Base-by-base conservation (phyloP, 2,113 vertebrate species). In the Mastomys natalensis region DNA sequence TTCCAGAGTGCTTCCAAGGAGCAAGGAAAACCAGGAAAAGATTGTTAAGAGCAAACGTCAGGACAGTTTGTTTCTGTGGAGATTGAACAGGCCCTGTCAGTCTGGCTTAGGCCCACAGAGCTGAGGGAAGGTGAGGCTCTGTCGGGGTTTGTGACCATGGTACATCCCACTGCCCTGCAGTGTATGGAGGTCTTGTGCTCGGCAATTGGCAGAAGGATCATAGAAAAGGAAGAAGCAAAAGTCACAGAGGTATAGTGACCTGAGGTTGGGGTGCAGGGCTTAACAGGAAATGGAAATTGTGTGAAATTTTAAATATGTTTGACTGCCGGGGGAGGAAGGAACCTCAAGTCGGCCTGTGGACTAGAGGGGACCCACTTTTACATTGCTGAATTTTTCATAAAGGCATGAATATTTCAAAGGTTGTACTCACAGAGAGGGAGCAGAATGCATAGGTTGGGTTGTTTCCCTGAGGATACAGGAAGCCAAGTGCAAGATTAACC, bases 331-430 rank as follows among this genome's bases (percentile, higher is more conserved):
- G n/a, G 60, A 31, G n/a, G 43, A 43, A 22, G 29, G 58, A 74
- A 66, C 43, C 43, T 21, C 12, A 1, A 29, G 73, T 24, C 22
- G 73, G 78, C 40, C 66, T 53, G 48, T 66, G 15, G 68, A 40
- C 12, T 37, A 24, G 78, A 77, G 91, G 43, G 89, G 40, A 22
- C 86, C 73, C 70, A 31, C 43, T 73, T 95, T 74, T 72, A 53
- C 34, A 84, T 81, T 87, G 90, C 34, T 68, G 19, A 85, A 90
- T 88, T 90, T 92, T 94, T 78, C 89, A 94, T 62, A 87, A 55
- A 85, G 81, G n/a, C 86, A 80, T 68, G 91, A 88, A 74, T 96
- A 90, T 88, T 92, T 88, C 95, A 95, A 92, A 95, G 81, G 95
- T 92, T 81, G 74, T 85, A 93, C 76, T 90, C 40, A 4, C 62